These are phyloP conservation scores for Andrena flavipes DNA, from an alignment of 2,888 invertebrate genomes.

Conservation along the genomic window DNA sequence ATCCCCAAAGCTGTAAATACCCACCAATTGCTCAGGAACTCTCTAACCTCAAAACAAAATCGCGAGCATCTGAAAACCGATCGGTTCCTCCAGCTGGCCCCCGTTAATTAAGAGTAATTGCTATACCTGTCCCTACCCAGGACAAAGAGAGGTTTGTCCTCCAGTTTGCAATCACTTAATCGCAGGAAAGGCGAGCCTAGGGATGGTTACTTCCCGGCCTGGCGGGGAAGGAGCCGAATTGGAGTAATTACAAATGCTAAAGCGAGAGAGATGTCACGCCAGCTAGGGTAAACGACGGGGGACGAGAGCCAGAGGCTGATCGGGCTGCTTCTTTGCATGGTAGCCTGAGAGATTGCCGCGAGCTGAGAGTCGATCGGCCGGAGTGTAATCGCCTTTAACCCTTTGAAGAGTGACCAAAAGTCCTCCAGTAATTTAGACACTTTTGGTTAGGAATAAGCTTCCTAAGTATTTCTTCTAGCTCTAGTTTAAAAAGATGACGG, in stretches of 20 bases:
- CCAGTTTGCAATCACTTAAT: conserved; percentile 73
- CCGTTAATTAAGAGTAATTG: conserved; percentile 69
- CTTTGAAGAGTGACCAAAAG: conserved; percentile 49
- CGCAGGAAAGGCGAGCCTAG: conserved; percentile 40
- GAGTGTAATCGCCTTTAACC: conserved; percentile 57
- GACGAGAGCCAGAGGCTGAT: neutral
- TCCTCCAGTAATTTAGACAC: conserved; percentile 25
- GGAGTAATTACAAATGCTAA: conserved; percentile 63
- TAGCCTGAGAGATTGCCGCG: neutral
- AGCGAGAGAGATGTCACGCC: conserved; percentile 37
- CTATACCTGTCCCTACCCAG: conserved; percentile 32
- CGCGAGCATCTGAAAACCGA: neutral
- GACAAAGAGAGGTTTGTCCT: conserved; percentile 46
- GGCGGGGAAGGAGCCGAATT: conserved; percentile 48
- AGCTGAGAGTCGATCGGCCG: conserved; percentile 60
- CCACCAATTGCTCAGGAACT: neutral
- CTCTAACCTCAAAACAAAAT: conserved; percentile 10
- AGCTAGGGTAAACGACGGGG: conserved; percentile 1
- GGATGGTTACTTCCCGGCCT: conserved; percentile 19
- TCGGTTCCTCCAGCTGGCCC: conserved; percentile 13
- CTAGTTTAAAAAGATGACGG: neutral
- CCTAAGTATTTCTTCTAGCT: neutral
- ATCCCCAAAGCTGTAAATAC: too few relatives aligned
- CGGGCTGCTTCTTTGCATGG: neutral
- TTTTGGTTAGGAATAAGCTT: neutral